Base-by-base conservation (phyloP, 2,113 vertebrate genomes). In the Dermatemys mawii region DNA sequence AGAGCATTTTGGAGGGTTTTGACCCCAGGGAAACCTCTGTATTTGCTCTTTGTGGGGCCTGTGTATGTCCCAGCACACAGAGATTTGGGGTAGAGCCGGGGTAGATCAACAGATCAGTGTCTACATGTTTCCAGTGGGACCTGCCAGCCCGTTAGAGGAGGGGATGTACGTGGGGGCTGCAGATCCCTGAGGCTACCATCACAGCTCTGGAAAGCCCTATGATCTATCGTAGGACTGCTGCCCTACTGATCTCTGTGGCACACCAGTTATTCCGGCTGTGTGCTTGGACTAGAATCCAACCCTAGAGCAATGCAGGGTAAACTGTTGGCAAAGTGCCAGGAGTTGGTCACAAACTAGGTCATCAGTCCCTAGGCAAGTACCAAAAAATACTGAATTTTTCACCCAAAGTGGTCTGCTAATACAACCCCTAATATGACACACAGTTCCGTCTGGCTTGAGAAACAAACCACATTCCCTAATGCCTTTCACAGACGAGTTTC, bases 311-410 rank as follows among this genome's bases (percentile, higher is more conserved):
- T 21, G 10, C 84, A 73, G 83, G 63, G 53, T 49, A 46, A 90
- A 93, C 49, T 67, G 41, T 82, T 86, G 88, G 84, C 84, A 88
- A 67, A 90, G 17, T 88, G 54, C 78, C 57, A 60, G 13, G 88
- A 44, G 2, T 38, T 76, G 12, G 87, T 90, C 91, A 92, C 95
- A 97, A 95, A 97, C 80, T 90, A 97, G 95, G 67, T 80, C 86
- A 96, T 35, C 93, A 93, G 90, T 82, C 22, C 79, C 1, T 50
- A 89, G 84, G 83, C 80, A 94, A 96, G 88, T 81, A 93, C 91
- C n/a, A 27, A 92, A 86, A 54, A 85, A 93, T 54, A 78, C 94
- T 29, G 88, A 2, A 5, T 83, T 92, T 83, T 3, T 82, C 88
- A 41, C 83, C 83, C 29, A 19, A 83, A 75, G 89, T 2, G 17